Evolutionary conservation across 2,888 invertebrate species (phyloP).

Genomic region (Xanthorhoe spadicearia): DNA sequence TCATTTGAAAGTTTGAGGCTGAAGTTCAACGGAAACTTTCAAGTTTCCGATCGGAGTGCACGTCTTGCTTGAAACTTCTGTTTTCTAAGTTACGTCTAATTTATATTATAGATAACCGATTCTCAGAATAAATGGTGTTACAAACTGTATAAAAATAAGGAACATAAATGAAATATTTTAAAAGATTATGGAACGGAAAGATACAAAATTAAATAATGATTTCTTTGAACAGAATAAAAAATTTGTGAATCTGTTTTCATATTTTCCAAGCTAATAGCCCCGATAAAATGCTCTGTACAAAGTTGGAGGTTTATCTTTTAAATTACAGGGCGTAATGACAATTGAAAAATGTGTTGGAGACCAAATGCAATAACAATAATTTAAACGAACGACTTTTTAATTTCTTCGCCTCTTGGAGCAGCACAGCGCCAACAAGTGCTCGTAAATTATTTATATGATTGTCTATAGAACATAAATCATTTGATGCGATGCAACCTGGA

Average conservation of each 20-base stretch:
- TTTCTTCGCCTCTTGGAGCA: constrained; percentile 37
- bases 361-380: constrained; percentile 42
- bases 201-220: neutral
- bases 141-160: neutral
- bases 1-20: constrained; percentile 38
- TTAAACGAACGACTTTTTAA: constrained; percentile 40
- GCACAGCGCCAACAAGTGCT: constrained; percentile 17
- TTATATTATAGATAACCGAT: constrained; percentile 20
- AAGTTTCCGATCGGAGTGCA: constrained; percentile 35
- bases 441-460: constrained; percentile 27
- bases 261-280: constrained; percentile 24
- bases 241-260: constrained; percentile 18
- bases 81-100: constrained; percentile 39
- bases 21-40: constrained; percentile 33
- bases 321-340: constrained; percentile 31
- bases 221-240: neutral
- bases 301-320: constrained; percentile 25
- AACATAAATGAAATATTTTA: neutral
- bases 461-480: neutral
- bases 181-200: neutral
- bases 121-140: neutral
- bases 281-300: constrained; percentile 18
- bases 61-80: constrained; percentile 32
- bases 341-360: constrained; percentile 38
- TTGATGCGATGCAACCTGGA: neutral